Conservation (phyloP, 2,797 vertebrate genomes). For the Myiothlypis chrysogaster region DNA sequence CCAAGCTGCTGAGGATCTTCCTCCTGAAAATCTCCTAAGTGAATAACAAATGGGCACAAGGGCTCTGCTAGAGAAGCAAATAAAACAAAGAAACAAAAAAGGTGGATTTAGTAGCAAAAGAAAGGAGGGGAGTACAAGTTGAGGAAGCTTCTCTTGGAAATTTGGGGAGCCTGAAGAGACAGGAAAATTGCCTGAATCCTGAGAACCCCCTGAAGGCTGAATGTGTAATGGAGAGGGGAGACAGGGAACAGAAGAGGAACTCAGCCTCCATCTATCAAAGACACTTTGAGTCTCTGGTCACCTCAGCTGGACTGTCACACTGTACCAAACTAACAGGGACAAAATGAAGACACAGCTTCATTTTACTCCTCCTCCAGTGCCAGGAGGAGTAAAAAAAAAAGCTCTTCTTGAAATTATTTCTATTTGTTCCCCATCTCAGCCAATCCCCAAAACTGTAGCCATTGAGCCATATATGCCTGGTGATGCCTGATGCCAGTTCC, state of each 20-base stretch:
- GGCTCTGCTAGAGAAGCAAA: neutral
- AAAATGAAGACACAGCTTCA: neutral
- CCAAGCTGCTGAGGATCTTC: neutral
- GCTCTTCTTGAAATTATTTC: neutral
- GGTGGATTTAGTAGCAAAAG: neutral
- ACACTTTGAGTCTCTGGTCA: neutral
- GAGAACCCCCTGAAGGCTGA: neutral
- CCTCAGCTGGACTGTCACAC: neutral
- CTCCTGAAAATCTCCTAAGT: neutral
- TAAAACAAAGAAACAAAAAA: neutral
- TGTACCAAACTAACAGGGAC: neutral
- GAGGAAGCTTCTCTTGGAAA: neutral
- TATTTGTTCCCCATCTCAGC: neutral
- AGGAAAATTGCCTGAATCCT: neutral
- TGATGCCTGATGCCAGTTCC: neutral
- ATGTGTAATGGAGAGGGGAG: neutral
- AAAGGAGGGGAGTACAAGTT: neutral
- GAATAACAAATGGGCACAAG: neutral
- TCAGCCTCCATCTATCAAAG: neutral
- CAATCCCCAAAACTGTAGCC: neutral
- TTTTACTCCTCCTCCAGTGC: neutral
- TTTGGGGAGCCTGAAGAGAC: neutral
- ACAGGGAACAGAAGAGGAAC: neutral
- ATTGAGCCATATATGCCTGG: neutral
- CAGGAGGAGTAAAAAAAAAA: no score